These are phyloP conservation scores for Synergus itoensis DNA, from an alignment of 2,888 invertebrate species.

Conservation along the genomic window DNA sequence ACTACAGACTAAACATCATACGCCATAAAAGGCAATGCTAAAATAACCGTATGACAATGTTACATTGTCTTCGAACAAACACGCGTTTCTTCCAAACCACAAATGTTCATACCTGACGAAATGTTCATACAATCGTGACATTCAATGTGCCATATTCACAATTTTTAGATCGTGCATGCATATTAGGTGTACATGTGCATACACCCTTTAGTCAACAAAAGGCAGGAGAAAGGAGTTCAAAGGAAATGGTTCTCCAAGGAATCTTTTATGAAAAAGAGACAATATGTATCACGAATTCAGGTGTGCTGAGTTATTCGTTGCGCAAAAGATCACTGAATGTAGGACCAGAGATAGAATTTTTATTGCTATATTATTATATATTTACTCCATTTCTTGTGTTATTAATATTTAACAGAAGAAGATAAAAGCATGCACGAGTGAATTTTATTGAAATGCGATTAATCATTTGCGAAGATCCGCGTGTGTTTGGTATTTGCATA, in stretches of 20 bases:
- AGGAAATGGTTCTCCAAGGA: conserved; percentile 29
- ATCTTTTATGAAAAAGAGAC: neutral
- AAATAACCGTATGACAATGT: neutral
- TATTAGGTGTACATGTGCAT: neutral
- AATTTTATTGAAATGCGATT: neutral
- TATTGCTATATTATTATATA: neutral
- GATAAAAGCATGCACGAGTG: neutral
- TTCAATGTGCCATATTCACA: neutral
- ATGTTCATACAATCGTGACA: conserved; percentile 18
- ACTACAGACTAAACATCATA: neutral
- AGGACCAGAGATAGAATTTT: neutral
- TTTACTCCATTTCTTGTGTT: too few species aligned
- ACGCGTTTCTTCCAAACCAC: neutral
- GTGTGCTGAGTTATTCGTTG: conserved; percentile 23
- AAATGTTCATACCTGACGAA: neutral
- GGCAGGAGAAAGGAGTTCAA: conserved; percentile 26
- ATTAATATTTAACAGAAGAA: neutral
- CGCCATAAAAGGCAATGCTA: neutral
- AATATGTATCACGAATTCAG: conserved; percentile 32
- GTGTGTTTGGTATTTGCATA: neutral
- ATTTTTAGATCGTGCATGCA: neutral
- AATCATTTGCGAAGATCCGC: neutral
- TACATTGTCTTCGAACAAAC: neutral
- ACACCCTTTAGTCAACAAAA: neutral
- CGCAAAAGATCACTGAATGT: neutral